Evolutionary conservation across 2,113 vertebrate genomes (phyloP).

Genomic region (Brachyistius frenatus): DNA sequence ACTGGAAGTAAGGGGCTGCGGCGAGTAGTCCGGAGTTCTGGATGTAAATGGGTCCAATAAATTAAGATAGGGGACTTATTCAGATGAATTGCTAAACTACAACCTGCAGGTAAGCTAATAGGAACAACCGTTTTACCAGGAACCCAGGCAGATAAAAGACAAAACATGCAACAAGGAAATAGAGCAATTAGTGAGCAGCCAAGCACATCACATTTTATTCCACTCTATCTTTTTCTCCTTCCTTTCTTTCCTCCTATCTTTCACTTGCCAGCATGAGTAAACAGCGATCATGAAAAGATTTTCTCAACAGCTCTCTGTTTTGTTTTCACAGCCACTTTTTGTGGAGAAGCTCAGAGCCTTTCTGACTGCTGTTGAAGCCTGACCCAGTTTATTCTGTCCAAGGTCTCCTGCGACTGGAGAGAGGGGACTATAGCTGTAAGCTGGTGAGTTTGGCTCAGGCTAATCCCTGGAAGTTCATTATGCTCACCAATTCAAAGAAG

Average conservation of each 20-base stretch:
- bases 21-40: background rate
- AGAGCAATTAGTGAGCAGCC: slow-evolving; percentile 75
- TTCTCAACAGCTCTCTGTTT: slow-evolving; percentile 52
- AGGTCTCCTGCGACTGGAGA: slow-evolving; percentile 61
- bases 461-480: slow-evolving; percentile 80
- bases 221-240: slow-evolving; percentile 61
- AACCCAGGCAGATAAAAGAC: slow-evolving; percentile 70
- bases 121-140: slow-evolving; percentile 67
- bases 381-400: slow-evolving; percentile 77
- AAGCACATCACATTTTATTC: slow-evolving; percentile 74
- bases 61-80: slow-evolving; percentile 58
- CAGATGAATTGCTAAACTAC: slow-evolving; percentile 58
- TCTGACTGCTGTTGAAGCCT: slow-evolving; percentile 59
- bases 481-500: slow-evolving; percentile 69
- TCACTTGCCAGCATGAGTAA: slow-evolving; percentile 43
- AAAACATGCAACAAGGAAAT: slow-evolving; percentile 69
- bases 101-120: slow-evolving; percentile 63
- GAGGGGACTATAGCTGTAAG: slow-evolving; percentile 56
- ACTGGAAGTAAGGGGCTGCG: slow-evolving; percentile 13
- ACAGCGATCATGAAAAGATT: slow-evolving; percentile 63
- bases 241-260: slow-evolving; percentile 37
- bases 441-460: slow-evolving; percentile 60
- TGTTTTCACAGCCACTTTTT: slow-evolving; percentile 56
- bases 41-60: slow-evolving; percentile 55
- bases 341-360: slow-evolving; percentile 48